Conservation (phyloP, 2,888 invertebrate genomes). For the Perizoma affinitatum region DNA sequence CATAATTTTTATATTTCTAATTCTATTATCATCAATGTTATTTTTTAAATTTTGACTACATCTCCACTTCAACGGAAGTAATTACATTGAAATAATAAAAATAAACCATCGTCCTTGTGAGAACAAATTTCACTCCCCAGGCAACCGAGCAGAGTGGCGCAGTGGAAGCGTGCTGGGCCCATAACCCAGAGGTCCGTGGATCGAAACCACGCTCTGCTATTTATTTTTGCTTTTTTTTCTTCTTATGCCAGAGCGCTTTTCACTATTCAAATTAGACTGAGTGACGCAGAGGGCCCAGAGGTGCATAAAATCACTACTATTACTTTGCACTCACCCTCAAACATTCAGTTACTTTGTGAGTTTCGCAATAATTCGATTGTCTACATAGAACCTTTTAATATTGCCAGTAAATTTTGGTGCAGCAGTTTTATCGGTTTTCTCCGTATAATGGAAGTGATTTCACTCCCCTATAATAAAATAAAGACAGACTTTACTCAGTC, state of each 20-base stretch:
- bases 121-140: neutral
- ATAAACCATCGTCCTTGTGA: neutral
- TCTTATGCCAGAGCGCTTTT: too few relatives aligned
- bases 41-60: too few relatives aligned
- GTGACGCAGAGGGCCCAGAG: too few relatives aligned
- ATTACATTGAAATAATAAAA: too few relatives aligned
- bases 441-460: slow-evolving; percentile 13
- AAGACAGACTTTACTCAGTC: slow-evolving; percentile 21
- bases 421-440: slow-evolving; percentile 10
- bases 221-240: slow-evolving; percentile 4
- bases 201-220: slow-evolving; percentile 92
- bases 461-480: slow-evolving; percentile 21
- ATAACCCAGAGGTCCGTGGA: slow-evolving; percentile 96
- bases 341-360: too few relatives aligned
- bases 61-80: too few relatives aligned
- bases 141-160: slow-evolving; percentile 88
- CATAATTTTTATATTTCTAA: too few relatives aligned
- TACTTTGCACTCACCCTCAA: too few relatives aligned
- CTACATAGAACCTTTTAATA: neutral
- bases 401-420: slow-evolving; percentile 1
- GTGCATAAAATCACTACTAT: too few relatives aligned
- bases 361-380: too few relatives aligned
- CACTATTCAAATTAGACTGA: too few relatives aligned
- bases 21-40: too few relatives aligned
- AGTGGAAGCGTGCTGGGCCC: slow-evolving; percentile 93